Conservation (phyloP, 1,140 invertebrate species). For the Charaxes varanes region DNA sequence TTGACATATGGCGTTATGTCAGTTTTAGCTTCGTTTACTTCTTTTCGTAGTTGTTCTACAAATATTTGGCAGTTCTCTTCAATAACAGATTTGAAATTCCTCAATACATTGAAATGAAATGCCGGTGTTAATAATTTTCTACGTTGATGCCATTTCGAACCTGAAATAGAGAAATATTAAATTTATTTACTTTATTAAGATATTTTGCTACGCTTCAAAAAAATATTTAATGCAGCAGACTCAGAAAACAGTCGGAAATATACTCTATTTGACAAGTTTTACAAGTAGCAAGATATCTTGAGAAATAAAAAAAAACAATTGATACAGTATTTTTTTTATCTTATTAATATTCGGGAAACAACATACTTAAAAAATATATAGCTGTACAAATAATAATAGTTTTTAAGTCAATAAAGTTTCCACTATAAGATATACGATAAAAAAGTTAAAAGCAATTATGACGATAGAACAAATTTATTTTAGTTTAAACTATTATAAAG, state of each 20-base stretch:
- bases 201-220: too few species aligned
- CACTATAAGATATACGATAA: too few species aligned
- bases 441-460: too few species aligned
- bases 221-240: too few species aligned
- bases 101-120: slow-evolving; percentile 92
- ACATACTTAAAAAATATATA: too few species aligned
- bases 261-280: too few species aligned
- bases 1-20: slow-evolving; percentile 82
- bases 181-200: too few species aligned
- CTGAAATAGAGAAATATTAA: slow-evolving; percentile 50
- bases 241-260: too few species aligned
- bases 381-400: too few species aligned
- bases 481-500: too few species aligned
- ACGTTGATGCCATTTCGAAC: slow-evolving; percentile 84
- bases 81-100: slow-evolving; percentile 80
- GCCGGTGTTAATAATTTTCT: slow-evolving; percentile 90
- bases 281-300: background rate
- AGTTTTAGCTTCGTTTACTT: slow-evolving; percentile 20
- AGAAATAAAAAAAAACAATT: background rate
- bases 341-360: background rate
- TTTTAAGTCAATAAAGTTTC: too few species aligned
- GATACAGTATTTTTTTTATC: background rate
- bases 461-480: too few species aligned
- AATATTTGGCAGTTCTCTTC: slow-evolving; percentile 53
- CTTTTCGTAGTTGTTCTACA: slow-evolving; percentile 14